Conservation (phyloP, 1,140 invertebrate genomes). For the Drosophila simulans region DNA sequence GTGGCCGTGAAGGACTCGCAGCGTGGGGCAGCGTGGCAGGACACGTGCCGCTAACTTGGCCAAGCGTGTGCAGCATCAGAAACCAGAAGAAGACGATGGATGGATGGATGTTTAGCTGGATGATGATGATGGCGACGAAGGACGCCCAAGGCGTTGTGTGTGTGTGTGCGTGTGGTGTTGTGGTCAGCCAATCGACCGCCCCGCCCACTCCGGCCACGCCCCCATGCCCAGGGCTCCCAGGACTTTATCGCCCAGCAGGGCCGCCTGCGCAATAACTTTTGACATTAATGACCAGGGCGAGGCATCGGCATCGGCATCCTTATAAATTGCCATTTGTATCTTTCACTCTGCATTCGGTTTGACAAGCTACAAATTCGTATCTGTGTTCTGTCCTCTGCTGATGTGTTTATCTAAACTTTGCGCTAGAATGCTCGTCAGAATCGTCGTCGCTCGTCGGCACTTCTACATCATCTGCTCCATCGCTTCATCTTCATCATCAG, state of each 20-base stretch:
- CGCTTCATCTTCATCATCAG: constrained; percentile 70
- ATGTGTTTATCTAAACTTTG: constrained; percentile 76
- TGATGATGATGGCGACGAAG: constrained; percentile 26
- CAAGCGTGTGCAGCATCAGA: constrained; percentile 76
- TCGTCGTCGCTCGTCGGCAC: constrained; percentile 31
- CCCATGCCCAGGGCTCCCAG: neutral
- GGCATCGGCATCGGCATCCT: constrained; percentile 49
- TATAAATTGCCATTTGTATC: constrained; percentile 79
- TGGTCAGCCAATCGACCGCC: constrained; percentile 65
- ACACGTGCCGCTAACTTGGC: constrained; percentile 76
- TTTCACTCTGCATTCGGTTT: constrained; percentile 47
- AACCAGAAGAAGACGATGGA: constrained; percentile 61
- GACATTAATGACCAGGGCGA: constrained; percentile 72
- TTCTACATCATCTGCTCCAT: constrained; percentile 63
- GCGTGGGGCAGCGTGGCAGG: constrained; percentile 65
- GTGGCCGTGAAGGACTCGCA: constrained; percentile 47
- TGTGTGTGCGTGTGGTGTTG: constrained; percentile 56
- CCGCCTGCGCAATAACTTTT: constrained; percentile 80
- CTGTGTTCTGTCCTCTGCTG: constrained; percentile 40
- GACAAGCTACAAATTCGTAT: constrained; percentile 78
- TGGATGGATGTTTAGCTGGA: constrained; percentile 10
- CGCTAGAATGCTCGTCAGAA: constrained; percentile 76
- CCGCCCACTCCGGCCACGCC: constrained; percentile 29
- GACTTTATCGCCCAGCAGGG: constrained; percentile 54
- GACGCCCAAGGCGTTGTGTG: constrained; percentile 28